phyloP scores from a whole-genome alignment of 2,888 invertebrate species.

The Tachystola acroxantha region DNA sequence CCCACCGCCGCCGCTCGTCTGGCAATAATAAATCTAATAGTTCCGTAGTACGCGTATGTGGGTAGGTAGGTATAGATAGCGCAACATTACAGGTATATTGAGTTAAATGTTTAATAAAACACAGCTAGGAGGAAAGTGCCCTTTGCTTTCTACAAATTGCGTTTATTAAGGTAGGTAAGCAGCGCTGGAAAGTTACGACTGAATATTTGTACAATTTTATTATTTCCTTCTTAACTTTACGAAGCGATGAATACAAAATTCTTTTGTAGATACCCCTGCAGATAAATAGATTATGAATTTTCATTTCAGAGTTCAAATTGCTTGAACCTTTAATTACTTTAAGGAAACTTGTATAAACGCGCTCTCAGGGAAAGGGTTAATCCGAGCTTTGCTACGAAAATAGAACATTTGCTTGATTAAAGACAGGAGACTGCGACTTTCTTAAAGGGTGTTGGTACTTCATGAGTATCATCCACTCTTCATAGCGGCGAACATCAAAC shows the following conservation, averaged over 20 bases:
- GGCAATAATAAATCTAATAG: not conserved
- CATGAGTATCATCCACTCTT: conserved; percentile 23
- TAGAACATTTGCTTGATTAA: conserved; percentile 57
- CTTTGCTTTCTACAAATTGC: too few relatives aligned
- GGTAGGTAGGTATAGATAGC: too few relatives aligned
- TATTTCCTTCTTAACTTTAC: conserved; percentile 18
- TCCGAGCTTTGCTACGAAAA: conserved; percentile 54
- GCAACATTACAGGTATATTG: not conserved
- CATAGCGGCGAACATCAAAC: conserved; percentile 25
- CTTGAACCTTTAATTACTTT: conserved; percentile 65
- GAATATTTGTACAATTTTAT: conserved; percentile 18
- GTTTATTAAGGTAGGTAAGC: not conserved
- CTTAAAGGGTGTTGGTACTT: conserved; percentile 23
- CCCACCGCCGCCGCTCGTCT: conserved; percentile 3
- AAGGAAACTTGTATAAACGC: conserved; percentile 59
- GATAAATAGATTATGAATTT: conserved; percentile 59
- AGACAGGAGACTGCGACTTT: conserved; percentile 35
- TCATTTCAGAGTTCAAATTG: conserved; percentile 55
- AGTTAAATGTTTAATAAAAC: not conserved
- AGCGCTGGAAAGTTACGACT: conserved; percentile 10
- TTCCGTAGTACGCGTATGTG: not conserved
- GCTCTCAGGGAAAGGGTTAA: conserved; percentile 47
- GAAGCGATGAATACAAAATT: conserved; percentile 28
- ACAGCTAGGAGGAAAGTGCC: not conserved
- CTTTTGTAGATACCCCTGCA: conserved; percentile 34